A percentile compares a stretch with the other conserved stretches of the same genome.
Conservation (phyloP, 2,888 invertebrate species). For the Idaea dimidiata region DNA sequence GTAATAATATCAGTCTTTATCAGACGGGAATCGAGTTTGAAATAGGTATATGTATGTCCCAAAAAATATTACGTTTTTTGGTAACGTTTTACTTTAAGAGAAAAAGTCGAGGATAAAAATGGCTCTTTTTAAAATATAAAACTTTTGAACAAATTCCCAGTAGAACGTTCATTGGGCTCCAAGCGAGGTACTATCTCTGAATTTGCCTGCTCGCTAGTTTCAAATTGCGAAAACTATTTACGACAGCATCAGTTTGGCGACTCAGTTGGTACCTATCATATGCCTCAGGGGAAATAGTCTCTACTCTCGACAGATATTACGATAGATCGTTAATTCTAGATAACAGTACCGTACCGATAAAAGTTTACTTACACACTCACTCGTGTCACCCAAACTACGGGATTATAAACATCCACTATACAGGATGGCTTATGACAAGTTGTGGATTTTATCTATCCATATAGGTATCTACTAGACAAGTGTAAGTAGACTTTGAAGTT, state of each 20-base stretch:
- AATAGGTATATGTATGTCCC: neutral
- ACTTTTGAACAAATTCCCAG: constrained; percentile 9
- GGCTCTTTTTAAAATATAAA: neutral
- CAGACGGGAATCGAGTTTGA: neutral
- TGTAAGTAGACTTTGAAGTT: neutral
- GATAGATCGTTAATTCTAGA: constrained; percentile 35
- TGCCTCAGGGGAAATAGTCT: constrained; percentile 53
- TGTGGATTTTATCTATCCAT: neutral
- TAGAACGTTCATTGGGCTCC: constrained; percentile 27
- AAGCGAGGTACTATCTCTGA: neutral
- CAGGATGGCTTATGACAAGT: constrained; percentile 17
- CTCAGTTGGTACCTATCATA: constrained; percentile 19
- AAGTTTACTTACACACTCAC: constrained; percentile 14
- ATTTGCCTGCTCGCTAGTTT: neutral
- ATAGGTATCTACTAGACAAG: neutral
- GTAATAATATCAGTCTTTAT: constrained; percentile 9
- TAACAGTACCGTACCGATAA: constrained; percentile 22
- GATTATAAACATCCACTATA: constrained; percentile 9
- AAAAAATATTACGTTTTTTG: constrained; percentile 1
- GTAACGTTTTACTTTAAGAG: constrained; percentile 12
- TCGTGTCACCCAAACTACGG: constrained; percentile 5
- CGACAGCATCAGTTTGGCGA: constrained; percentile 35
- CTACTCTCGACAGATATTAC: constrained; percentile 40
- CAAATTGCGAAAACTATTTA: neutral
- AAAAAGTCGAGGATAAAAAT: neutral